These are phyloP conservation scores for Agrilus biguttatus DNA, from an alignment of 2,888 invertebrate species.

Conservation along the genomic window DNA sequence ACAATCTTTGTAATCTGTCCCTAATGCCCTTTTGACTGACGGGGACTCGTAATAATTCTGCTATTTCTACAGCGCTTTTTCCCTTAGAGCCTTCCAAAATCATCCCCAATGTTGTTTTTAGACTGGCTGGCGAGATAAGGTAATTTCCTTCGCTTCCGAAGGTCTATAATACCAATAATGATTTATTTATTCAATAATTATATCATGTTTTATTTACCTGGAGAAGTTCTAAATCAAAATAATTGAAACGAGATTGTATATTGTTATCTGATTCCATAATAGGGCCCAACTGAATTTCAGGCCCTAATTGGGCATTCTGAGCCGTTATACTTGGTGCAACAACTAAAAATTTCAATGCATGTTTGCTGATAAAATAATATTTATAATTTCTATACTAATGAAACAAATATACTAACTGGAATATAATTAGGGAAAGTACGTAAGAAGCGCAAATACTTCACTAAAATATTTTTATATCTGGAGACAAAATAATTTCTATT, in stretches of 20 bases:
- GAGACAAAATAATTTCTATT: too few relatives aligned
- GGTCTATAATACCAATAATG: conserved; percentile 6
- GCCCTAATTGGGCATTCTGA: too few relatives aligned
- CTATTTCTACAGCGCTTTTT: conserved; percentile 41
- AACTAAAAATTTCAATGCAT: too few relatives aligned
- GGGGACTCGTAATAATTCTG: conserved; percentile 39
- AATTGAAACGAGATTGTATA: conserved; percentile 18
- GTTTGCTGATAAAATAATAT: too few relatives aligned
- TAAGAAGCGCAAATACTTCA: too few relatives aligned
- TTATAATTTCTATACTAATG: too few relatives aligned
- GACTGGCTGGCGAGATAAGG: conserved; percentile 51
- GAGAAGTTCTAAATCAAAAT: conserved; percentile 26
- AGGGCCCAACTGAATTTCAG: conserved; percentile 2
- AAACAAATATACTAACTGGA: too few relatives aligned
- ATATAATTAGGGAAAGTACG: too few relatives aligned
- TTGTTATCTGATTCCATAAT: not conserved
- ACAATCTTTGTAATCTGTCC: conserved; percentile 7
- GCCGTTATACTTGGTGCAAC: too few relatives aligned
- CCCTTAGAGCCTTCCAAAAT: conserved; percentile 47
- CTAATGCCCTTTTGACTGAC: conserved; percentile 15
- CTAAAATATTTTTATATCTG: too few relatives aligned
- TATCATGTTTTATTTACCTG: conserved; percentile 15
- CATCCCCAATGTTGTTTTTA: conserved; percentile 47
- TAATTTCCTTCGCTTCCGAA: conserved; percentile 36
- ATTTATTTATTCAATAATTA: not conserved